These are phyloP conservation scores for Battus philenor DNA, from an alignment of 1,140 invertebrate species.

Conservation along the genomic window DNA sequence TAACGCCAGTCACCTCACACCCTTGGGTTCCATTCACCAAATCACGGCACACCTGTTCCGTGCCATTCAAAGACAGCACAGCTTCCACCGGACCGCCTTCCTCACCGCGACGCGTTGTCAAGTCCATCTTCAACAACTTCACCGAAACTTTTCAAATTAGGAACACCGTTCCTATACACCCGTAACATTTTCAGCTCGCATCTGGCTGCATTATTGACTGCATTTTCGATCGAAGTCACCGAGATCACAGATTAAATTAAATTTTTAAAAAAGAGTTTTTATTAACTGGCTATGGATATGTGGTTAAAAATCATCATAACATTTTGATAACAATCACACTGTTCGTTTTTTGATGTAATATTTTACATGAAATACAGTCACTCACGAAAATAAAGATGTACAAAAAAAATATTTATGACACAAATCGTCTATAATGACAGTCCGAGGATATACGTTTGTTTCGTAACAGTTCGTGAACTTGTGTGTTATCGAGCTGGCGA, in stretches of 20 bases:
- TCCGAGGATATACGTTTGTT: slow-evolving; percentile 1
- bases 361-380: background rate
- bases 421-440: background rate
- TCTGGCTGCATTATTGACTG: slow-evolving; percentile 16
- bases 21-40: slow-evolving; percentile 42
- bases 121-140: slow-evolving; percentile 51
- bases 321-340: too few relatives aligned
- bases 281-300: background rate
- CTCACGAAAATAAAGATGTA: background rate
- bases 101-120: slow-evolving; percentile 59
- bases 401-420: background rate
- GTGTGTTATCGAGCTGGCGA: slow-evolving; percentile 22
- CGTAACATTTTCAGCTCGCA: slow-evolving; percentile 33
- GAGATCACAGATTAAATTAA: background rate
- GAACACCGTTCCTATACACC: slow-evolving; percentile 19
- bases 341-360: too few relatives aligned
- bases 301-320: too few relatives aligned
- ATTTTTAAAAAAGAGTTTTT: background rate
- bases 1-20: slow-evolving; percentile 46
- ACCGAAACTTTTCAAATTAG: slow-evolving; percentile 24
- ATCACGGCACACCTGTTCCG: slow-evolving; percentile 46
- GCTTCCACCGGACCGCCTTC: slow-evolving; percentile 28
- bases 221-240: slow-evolving; percentile 23
- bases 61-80: slow-evolving; percentile 33
- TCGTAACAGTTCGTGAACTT: slow-evolving; percentile 3